Conservation (phyloP, 2,113 vertebrate genomes). For the Actinemys pallida region DNA sequence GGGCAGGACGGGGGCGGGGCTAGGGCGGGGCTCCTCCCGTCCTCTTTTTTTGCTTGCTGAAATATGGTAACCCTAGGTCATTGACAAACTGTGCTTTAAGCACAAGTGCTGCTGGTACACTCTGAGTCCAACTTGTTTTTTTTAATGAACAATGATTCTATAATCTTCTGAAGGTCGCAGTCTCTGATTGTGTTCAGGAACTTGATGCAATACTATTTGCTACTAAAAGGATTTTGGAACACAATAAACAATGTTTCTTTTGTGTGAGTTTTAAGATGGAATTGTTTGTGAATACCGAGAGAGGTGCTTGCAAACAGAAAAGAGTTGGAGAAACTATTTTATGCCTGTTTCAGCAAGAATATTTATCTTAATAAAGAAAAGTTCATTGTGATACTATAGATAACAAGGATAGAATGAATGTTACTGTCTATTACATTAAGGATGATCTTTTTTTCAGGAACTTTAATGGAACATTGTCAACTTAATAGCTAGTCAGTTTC, state of each 20-base stretch:
- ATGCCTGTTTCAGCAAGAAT: not conserved
- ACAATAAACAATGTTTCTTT: not conserved
- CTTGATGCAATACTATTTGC: not conserved
- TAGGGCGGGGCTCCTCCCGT: too few relatives aligned
- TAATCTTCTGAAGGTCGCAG: not conserved
- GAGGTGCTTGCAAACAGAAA: not conserved
- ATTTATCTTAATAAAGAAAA: not conserved
- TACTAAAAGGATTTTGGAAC: not conserved
- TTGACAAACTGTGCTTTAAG: not conserved
- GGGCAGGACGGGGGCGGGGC: too few relatives aligned
- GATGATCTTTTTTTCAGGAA: not conserved
- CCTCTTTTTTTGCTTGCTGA: too few relatives aligned
- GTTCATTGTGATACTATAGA: not conserved
- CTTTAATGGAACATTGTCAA: not conserved
- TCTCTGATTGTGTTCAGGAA: not conserved
- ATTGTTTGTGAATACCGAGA: not conserved
- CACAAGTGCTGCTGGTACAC: not conserved
- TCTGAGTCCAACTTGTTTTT: not conserved
- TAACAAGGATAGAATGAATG: not conserved
- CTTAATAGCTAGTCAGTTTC: not conserved
- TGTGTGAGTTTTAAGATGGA: not conserved
- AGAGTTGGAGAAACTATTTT: not conserved
- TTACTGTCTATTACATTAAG: not conserved
- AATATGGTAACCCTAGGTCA: not conserved
- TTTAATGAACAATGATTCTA: fast-evolving